phyloP scores from a whole-genome alignment of 2,113 vertebrate genomes.

The Ursus arctos region DNA sequence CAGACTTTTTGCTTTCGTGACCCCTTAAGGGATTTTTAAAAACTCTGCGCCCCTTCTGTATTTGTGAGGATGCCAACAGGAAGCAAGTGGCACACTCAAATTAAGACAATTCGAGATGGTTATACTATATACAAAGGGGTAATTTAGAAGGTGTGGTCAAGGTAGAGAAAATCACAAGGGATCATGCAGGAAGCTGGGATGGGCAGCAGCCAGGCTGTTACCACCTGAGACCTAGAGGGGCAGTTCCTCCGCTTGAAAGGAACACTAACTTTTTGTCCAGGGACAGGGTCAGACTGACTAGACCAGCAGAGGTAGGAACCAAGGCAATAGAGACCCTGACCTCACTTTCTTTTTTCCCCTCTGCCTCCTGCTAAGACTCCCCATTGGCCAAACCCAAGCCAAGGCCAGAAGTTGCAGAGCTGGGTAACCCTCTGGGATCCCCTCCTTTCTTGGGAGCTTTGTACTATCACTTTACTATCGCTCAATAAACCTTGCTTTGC shows the following conservation, averaged over 20 bases:
- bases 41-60: background rate
- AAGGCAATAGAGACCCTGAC: background rate
- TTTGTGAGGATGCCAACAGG: background rate
- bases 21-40: background rate
- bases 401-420: background rate
- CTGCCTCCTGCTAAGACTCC: background rate
- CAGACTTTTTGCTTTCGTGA: background rate
- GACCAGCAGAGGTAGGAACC: background rate
- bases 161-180: background rate
- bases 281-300: background rate
- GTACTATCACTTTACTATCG: too few relatives aligned
- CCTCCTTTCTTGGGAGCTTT: too few relatives aligned
- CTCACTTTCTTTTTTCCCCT: background rate
- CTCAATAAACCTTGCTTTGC: too few relatives aligned
- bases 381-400: background rate
- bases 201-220: background rate
- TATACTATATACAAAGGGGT: background rate
- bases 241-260: background rate
- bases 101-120: background rate
- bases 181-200: background rate
- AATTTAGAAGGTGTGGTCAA: conserved; percentile 18
- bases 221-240: background rate
- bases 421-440: background rate
- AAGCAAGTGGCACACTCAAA: background rate
- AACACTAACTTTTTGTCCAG: background rate